Evolutionary conservation across 1,140 invertebrate species (phyloP).

Genomic region (Asbolus verrucosus): DNA sequence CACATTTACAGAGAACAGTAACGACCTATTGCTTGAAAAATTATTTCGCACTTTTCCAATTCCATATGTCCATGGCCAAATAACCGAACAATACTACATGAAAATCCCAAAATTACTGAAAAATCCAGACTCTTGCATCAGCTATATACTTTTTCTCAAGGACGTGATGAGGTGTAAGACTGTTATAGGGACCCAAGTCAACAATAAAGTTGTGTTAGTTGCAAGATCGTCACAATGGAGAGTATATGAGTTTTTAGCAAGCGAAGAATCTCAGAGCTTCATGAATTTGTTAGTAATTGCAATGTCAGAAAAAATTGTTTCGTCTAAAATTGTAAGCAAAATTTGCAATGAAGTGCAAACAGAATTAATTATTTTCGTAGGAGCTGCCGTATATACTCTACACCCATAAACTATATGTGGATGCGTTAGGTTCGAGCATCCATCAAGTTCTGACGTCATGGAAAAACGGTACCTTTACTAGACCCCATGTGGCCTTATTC

Average conservation of each 20-base stretch:
- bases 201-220: slow-evolving; percentile 73
- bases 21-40: slow-evolving; percentile 68
- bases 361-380: slow-evolving; percentile 62
- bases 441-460: slow-evolving; percentile 76
- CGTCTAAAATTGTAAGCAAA: slow-evolving; percentile 29
- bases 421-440: slow-evolving; percentile 74
- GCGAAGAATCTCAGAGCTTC: slow-evolving; percentile 71
- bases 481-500: slow-evolving; percentile 73
- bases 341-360: neutral
- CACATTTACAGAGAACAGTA: slow-evolving; percentile 67
- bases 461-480: slow-evolving; percentile 72
- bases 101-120: slow-evolving; percentile 43
- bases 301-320: slow-evolving; percentile 61
- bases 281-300: slow-evolving; percentile 76
- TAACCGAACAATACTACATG: slow-evolving; percentile 61
- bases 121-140: slow-evolving; percentile 67
- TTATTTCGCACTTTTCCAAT: slow-evolving; percentile 71
- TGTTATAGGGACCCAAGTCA: slow-evolving; percentile 71
- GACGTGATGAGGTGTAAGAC: slow-evolving; percentile 70
- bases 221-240: slow-evolving; percentile 77
- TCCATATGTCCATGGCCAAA: slow-evolving; percentile 71
- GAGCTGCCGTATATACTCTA: slow-evolving; percentile 76
- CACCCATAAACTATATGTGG: slow-evolving; percentile 76
- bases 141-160: slow-evolving; percentile 74
- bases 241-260: slow-evolving; percentile 75